These are phyloP conservation scores for Sylvilagus floridanus DNA, from an alignment of 2,797 vertebrate genomes.

Conservation along the genomic window DNA sequence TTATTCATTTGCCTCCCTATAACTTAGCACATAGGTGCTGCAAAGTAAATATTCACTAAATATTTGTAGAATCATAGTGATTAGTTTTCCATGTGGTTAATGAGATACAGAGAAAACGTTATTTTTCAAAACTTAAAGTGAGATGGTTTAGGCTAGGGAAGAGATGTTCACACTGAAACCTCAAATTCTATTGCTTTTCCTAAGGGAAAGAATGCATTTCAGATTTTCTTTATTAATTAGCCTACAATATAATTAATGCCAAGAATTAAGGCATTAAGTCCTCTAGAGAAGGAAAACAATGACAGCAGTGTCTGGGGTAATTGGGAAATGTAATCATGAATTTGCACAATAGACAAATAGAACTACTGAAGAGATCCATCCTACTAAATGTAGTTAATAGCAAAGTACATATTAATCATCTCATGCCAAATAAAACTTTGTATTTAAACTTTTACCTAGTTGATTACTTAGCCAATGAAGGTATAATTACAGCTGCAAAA, in stretches of 20 bases:
- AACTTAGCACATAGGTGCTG: not conserved
- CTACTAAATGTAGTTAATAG: constrained; percentile 70
- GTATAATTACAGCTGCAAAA: constrained; percentile 70
- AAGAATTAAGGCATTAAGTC: constrained; percentile 56
- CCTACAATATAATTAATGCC: constrained; percentile 60
- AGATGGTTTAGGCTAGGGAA: constrained; percentile 12
- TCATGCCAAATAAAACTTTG: constrained; percentile 71
- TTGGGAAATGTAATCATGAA: constrained; percentile 64
- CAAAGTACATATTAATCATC: constrained; percentile 79
- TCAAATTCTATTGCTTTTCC: constrained; percentile 32
- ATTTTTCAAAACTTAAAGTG: constrained; percentile 38
- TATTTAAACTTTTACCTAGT: constrained; percentile 73
- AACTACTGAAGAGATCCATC: constrained; percentile 65
- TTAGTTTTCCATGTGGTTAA: constrained; percentile 17
- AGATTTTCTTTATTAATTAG: constrained; percentile 64
- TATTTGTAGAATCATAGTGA: constrained; percentile 3
- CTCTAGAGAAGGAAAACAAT: constrained; percentile 62
- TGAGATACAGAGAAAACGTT: not conserved
- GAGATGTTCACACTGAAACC: constrained; percentile 4
- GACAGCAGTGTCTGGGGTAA: constrained; percentile 43
- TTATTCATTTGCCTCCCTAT: constrained; percentile 1
- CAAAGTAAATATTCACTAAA: constrained; percentile 14
- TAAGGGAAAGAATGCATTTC: constrained; percentile 55
- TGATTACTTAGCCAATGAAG: constrained; percentile 75
- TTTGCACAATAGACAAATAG: constrained; percentile 69